Base-by-base conservation (phyloP, 1,140 invertebrate species). In the Pantala flavescens region DNA sequence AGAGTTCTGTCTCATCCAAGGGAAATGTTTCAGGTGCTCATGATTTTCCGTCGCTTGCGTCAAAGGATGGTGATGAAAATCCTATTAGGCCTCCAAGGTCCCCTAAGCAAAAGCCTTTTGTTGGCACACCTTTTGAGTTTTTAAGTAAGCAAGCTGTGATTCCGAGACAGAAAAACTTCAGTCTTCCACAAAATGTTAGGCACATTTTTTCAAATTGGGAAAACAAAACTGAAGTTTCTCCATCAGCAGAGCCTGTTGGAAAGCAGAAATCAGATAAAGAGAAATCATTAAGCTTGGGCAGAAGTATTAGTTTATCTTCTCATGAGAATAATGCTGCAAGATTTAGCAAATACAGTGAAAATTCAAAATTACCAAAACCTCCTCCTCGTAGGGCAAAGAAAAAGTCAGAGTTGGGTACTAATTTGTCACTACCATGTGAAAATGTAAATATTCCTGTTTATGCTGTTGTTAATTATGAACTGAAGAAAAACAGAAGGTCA, bases 401-500 rank as follows among this genome's bases (percentile, higher is more conserved):
- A 63, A 63, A 63, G n/a, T 63, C 49, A 19, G 28, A 36, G 3
- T 36, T 36, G 9, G 9, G 28, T 9, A 36, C 28, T 36, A 36
- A 36, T 36, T 36, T 36, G 28, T 36, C 28, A 36, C 28, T 9
- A 36, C 49, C 49, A 3, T 19, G 16, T 63, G 36, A 42, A 23
- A 71, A 74, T 43, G 14, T 9, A 70, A 75, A 74, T 74, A 49
- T 75, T 63, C 74, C 76, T 28, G 28, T 71, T 9, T 75, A 75
- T 72, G 74, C 73, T 42, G n/a, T 70, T 43, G 74, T 74, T 42
- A 77, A 77, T 71, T 75, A 77, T 23, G 70, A 36, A 24, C 43
- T 75, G 21, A 75, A 77, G 71, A 77, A 74, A 24, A 75, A 75
- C 63, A 43, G 74, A 71, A 71, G 74, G 19, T 23, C 23, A 19